These are phyloP conservation scores for Falcunculus frontatus DNA, from an alignment of 2,113 vertebrate genomes.

Conservation along the genomic window DNA sequence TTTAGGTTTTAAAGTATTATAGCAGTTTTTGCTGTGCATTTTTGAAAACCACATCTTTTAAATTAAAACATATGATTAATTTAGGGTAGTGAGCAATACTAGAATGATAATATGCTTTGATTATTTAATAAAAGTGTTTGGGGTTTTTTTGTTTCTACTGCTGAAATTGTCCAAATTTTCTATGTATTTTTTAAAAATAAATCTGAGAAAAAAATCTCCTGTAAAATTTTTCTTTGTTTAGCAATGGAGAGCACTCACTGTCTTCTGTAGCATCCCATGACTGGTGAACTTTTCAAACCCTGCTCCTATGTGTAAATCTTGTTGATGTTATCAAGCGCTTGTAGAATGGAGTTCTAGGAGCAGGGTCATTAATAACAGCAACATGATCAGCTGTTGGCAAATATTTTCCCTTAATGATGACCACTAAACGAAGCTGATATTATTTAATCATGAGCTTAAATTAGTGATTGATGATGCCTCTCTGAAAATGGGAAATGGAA, in stretches of 20 bases:
- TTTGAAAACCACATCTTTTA: background rate
- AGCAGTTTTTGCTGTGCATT: background rate
- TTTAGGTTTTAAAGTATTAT: background rate
- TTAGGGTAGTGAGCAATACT: background rate
- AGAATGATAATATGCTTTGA: background rate
- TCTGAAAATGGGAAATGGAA: background rate
- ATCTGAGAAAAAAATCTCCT: background rate
- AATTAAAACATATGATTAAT: background rate
- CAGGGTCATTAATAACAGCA: background rate
- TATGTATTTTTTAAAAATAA: background rate
- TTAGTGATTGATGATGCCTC: background rate
- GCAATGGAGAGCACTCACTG: background rate
- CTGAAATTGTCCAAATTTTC: background rate
- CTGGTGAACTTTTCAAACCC: background rate
- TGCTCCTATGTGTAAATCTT: background rate
- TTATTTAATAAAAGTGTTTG: background rate
- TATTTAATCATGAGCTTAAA: slow-evolving; percentile 19
- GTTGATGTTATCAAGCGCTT: background rate
- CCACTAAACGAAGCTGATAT: background rate
- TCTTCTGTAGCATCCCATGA: background rate
- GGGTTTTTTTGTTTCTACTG: background rate
- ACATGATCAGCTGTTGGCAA: background rate
- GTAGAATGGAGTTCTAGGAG: background rate
- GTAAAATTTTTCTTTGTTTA: background rate
- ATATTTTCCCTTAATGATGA: background rate